Conservation (phyloP, 2,888 invertebrate species). For the Panzeria rudis region DNA sequence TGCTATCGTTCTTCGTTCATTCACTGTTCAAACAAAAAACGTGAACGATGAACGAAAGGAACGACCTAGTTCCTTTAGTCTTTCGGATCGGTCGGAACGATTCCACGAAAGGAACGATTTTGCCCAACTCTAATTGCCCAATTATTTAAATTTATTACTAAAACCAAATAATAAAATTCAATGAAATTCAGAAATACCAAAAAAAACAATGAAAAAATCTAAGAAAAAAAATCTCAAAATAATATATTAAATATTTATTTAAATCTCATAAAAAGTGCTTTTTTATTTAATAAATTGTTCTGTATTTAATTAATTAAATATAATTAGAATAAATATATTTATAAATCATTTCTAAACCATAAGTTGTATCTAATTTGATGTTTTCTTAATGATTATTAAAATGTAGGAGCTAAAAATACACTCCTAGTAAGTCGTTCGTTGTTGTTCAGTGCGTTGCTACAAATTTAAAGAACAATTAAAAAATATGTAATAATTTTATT, state of each 20-base stretch:
- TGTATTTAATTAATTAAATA: slow-evolving; percentile 11
- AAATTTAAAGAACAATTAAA: background rate
- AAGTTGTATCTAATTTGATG: background rate
- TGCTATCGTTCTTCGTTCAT: too few relatives aligned
- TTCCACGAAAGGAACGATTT: too few relatives aligned
- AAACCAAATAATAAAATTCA: slow-evolving; percentile 59
- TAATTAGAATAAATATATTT: slow-evolving; percentile 10
- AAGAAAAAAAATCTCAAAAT: slow-evolving; percentile 64
- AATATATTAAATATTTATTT: slow-evolving; percentile 72
- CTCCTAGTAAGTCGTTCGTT: background rate
- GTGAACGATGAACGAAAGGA: too few relatives aligned
- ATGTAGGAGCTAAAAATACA: background rate
- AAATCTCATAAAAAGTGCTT: slow-evolving; percentile 24
- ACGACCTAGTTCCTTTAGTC: too few relatives aligned
- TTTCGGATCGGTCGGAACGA: too few relatives aligned
- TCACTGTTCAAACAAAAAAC: too few relatives aligned
- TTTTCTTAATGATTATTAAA: background rate
- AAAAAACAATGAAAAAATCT: slow-evolving; percentile 30
- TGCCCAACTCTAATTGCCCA: too few relatives aligned
- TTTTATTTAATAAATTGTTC: slow-evolving; percentile 37
- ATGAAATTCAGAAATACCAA: slow-evolving; percentile 56
- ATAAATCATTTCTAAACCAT: slow-evolving; percentile 9
- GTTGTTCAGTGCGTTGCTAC: background rate
- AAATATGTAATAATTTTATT: slow-evolving; percentile 1
- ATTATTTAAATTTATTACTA: slow-evolving; percentile 45